Evolutionary conservation across 2,888 invertebrate genomes (phyloP), one percentile per base, ranked within the genome.

Genomic region (Lasioglossum morio): DNA sequence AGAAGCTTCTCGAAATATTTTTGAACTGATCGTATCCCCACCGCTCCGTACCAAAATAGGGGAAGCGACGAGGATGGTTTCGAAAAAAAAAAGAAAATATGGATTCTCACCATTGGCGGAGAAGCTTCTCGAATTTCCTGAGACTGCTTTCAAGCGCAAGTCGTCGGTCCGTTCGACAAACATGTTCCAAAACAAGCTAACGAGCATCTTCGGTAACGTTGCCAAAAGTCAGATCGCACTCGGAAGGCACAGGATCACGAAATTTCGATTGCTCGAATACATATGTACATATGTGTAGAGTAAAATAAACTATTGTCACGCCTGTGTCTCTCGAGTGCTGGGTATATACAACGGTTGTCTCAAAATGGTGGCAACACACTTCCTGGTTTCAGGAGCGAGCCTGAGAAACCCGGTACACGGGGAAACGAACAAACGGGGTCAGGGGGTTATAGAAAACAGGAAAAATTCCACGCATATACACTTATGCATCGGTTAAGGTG

Each of bases 401-500:
- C 27, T 16, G 27, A 63, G 23, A 48, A 48, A 23, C 60, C 27
- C 27, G 27, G 27, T 30, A 63, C 30, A 63, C 16, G 60, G 60
- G 27, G 27, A 63, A 30, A 14, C 7, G 2, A 30, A 63, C n/a
- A 63, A 16, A 30, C 7, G 16, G 63, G 30, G 7, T 30, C 19
- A 4, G 30, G 63, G 63, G 63, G 30, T 30, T 0, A 63, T 4
- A 27, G 27, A 60, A 30, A 63, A 30, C 63, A 63, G 30, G 63
- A 63, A 63, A 57, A 30, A 63, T 19, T 63, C 70, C 85, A 43
- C 79, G 85, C 88, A 82, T 87, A 88, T 85, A 79, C 88, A 88
- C 83, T 81, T 81, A 63, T 63, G 87, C 84, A 79, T 78, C 77
- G 60, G 74, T 69, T 69, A 43, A 72, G 81, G 87, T 81, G 81